phyloP scores from a whole-genome alignment of 2,113 vertebrate genomes.

The Cinclus mexicanus region DNA sequence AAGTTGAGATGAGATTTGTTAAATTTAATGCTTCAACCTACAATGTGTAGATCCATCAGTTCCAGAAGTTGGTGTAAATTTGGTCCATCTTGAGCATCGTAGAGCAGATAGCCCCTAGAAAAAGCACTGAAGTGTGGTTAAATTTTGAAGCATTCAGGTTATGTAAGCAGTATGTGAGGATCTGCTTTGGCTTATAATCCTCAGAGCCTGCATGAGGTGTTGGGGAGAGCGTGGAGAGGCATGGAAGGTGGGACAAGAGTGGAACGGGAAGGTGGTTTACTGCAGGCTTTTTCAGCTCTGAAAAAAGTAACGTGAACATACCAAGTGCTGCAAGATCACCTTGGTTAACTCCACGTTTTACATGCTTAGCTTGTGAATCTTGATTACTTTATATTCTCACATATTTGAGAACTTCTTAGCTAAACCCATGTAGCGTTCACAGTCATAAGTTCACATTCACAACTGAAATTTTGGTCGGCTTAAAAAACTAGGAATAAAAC shows the following conservation, averaged over 20 bases:
- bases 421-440: rapidly evolving
- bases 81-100: not conserved
- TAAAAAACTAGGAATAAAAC: not conserved
- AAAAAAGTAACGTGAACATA: not conserved
- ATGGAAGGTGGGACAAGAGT: not conserved
- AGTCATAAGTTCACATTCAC: not conserved
- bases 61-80: not conserved
- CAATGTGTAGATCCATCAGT: rapidly evolving
- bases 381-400: not conserved
- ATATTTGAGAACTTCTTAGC: not conserved
- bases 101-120: not conserved
- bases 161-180: not conserved
- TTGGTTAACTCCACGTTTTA: not conserved
- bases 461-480: not conserved
- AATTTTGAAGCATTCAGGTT: not conserved
- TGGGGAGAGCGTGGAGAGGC: not conserved
- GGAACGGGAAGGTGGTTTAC: not conserved
- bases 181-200: not conserved
- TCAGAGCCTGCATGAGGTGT: not conserved
- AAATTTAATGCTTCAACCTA: not conserved
- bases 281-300: not conserved
- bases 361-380: not conserved
- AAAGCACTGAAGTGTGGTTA: not conserved
- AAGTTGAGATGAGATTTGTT: not conserved
- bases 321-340: not conserved